Evolutionary conservation across 2,888 invertebrate genomes (phyloP), one percentile per base, ranked within the genome.

Genomic region (Spodoptera littoralis): DNA sequence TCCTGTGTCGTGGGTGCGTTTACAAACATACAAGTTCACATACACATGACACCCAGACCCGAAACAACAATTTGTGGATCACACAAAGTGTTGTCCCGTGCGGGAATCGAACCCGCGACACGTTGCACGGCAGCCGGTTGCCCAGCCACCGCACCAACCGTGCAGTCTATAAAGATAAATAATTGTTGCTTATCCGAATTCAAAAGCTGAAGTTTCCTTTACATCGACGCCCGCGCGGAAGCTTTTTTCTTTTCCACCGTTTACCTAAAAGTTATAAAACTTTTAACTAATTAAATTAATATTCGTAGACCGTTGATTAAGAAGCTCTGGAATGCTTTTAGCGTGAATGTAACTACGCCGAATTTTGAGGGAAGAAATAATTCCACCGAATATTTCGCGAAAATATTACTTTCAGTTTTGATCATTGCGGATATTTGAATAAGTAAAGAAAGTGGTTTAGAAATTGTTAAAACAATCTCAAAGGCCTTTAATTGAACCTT

Each of bases 261-360:
- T 89, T 87, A 88, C 88, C 87, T 85, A 88, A 86, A 87, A 89
- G 88, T 88, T 88, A 84, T 84, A 88, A 89, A 91, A 89, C 88
- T 91, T 91, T 88, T 88, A 85, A 87, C 86, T 91, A 92, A 91
- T 92, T 90, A 90, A 90, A 90, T 91, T 90, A 91, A 90, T 91
- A 91, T 91, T 91, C 89, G 86, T 85, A 84, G 88, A 84, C 85
- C 88, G 89, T 90, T 92, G 90, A 92, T 92, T 90, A 91, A 90
- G 90, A 87, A 87, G 88, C 87, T 85, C 82, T 83, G 88, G 87
- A 91, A 91, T 91, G 92, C 91, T 91, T 91, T 91, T 92, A 92
- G 83, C 90, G 88, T 83, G 85, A 87, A 91, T 87, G 87, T 86
- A 82, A 79, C 82, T 77, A 76, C 81, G 77, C 77, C 76, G 70